Conservation (phyloP, 2,113 vertebrate genomes). For the Mustela nigripes region DNA sequence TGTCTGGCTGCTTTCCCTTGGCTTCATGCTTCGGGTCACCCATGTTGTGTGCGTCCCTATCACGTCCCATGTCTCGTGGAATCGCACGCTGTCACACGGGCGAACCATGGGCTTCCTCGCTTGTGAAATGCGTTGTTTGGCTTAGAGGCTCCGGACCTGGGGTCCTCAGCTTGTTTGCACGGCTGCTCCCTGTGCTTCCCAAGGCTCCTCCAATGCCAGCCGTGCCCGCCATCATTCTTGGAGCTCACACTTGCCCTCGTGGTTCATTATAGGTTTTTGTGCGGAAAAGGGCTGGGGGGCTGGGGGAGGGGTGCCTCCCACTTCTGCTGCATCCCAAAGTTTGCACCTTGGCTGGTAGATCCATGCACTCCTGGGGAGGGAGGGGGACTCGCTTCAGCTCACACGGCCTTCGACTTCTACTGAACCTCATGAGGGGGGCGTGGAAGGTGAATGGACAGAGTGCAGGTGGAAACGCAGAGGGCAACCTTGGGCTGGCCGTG, state of each 20-base stretch:
- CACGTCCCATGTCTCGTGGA: not conserved
- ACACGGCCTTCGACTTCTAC: rapidly evolving
- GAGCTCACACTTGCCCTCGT: not conserved
- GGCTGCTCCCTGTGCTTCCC: not conserved
- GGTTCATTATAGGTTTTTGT: not conserved
- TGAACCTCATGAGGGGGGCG: no score
- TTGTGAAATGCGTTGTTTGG: not conserved
- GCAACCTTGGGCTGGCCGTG: rapidly evolving
- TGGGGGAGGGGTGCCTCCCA: not conserved
- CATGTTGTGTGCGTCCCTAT: rapidly evolving
- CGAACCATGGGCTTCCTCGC: not conserved
- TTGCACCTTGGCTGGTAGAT: not conserved
- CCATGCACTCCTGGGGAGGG: not conserved
- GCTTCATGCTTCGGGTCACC: not conserved
- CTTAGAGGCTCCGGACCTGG: not conserved
- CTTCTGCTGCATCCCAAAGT: not conserved
- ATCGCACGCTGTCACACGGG: not conserved
- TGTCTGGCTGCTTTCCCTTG: not conserved
- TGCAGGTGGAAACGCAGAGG: not conserved
- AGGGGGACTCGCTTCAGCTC: not conserved
- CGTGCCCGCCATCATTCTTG: not conserved
- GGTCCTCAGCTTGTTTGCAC: not conserved
- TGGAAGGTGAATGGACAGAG: rapidly evolving
- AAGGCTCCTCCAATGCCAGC: not conserved
- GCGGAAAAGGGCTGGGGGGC: not conserved